Percentiles rank a stretch among this genome's conserved stretches.
Conservation (phyloP, 2,113 vertebrate genomes). For the Saguinus midas region DNA sequence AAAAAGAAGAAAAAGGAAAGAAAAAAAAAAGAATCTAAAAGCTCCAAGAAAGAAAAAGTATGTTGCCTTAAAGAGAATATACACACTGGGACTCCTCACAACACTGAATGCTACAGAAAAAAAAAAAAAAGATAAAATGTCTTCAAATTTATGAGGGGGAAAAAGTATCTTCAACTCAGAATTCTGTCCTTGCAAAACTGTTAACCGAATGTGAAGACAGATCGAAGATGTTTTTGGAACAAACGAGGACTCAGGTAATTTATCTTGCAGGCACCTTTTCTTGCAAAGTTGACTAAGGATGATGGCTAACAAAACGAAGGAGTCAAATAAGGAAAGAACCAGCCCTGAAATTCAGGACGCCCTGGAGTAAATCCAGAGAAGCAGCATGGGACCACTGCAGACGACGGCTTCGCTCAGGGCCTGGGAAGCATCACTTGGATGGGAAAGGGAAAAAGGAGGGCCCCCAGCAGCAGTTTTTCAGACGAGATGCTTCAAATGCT, state of each 20-base stretch:
- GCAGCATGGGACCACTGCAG: not conserved
- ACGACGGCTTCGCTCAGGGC: not conserved
- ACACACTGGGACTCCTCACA: not conserved
- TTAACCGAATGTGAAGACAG: not conserved
- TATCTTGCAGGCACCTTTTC: not conserved
- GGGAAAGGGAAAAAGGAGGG: not conserved
- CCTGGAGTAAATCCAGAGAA: not conserved
- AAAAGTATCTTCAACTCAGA: not conserved
- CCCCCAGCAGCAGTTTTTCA: not conserved
- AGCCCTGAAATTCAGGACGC: not conserved
- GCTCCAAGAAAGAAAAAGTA: not conserved
- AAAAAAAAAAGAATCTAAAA: not conserved
- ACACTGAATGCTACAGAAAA: not conserved
- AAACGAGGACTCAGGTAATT: not conserved
- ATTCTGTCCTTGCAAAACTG: not conserved
- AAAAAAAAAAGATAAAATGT: not conserved
- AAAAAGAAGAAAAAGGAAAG: not conserved
- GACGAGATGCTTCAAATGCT: not conserved
- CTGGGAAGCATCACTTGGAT: not conserved
- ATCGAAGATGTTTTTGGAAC: not conserved
- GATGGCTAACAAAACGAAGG: not conserved
- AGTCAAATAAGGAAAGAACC: not conserved
- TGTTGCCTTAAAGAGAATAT: not conserved
- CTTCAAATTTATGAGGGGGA: not conserved
- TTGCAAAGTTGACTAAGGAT: not conserved